These are phyloP conservation scores for Chondrosia reniformis DNA, from an alignment of 37 sponge, comb jelly and placozoan species.

Conservation along the genomic window DNA sequence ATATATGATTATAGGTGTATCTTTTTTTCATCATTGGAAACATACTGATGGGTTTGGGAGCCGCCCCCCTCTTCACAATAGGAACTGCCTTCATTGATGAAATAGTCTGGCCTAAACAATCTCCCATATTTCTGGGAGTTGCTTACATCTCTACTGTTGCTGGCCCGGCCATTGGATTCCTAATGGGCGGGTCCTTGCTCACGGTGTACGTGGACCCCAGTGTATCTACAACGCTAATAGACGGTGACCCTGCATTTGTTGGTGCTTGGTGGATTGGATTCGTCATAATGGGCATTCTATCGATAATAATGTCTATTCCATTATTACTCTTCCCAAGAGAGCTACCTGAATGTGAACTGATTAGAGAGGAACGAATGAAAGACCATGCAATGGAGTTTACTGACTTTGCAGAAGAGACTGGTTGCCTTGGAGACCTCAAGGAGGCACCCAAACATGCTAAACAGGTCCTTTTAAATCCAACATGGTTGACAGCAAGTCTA, in stretches of 20 bases:
- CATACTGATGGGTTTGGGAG: constrained; percentile 75
- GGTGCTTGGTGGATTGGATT: constrained; percentile 95
- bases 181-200: constrained; percentile 73
- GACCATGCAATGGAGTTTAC: constrained; percentile 4
- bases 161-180: constrained; percentile 84
- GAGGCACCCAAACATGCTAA: constrained; percentile 11
- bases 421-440: not conserved
- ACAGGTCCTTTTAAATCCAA: not conserved
- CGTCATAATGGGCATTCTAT: constrained; percentile 28
- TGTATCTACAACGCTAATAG: constrained; percentile 25
- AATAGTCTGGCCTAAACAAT: constrained; percentile 52
- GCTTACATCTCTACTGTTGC: constrained; percentile 53
- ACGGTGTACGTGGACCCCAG: constrained; percentile 69
- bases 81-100: constrained; percentile 85
- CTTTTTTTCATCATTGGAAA: constrained; percentile 68
- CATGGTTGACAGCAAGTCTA: not conserved
- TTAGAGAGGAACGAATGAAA: not conserved
- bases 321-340: constrained; percentile 26
- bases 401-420: not conserved
- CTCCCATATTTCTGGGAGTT: constrained; percentile 65
- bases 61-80: constrained; percentile 82
- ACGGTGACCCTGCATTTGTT: constrained; percentile 69
- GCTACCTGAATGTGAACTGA: constrained; percentile 3
- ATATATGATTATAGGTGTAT: too few species aligned
- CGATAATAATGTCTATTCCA: constrained; percentile 9